phyloP scores from a whole-genome alignment of 2,888 invertebrate species.

The Branchipolynoe longqiensis region DNA sequence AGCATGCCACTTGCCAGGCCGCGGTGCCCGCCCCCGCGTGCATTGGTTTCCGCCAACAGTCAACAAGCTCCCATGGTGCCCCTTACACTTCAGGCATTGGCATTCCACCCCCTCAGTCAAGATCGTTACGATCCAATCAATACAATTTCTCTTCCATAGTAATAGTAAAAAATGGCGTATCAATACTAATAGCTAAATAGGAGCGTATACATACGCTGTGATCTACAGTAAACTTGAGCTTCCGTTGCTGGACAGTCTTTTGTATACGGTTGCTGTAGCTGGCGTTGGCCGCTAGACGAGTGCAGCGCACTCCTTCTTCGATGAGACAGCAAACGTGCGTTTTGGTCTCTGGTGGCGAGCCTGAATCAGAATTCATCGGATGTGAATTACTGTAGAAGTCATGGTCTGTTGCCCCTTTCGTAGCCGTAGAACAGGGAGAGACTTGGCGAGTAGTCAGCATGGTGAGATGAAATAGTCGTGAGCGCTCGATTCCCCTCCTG shows the following conservation, averaged over 20 bases:
- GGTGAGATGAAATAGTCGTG: no score
- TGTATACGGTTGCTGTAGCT: slow-evolving; percentile 98
- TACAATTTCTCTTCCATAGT: no score
- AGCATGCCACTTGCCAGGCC: no score
- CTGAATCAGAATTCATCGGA: slow-evolving; percentile 14
- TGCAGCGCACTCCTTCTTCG: slow-evolving; percentile 66
- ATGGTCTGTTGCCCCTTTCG: slow-evolving; percentile 17
- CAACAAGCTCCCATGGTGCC: no score
- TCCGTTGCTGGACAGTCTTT: slow-evolving; percentile 95
- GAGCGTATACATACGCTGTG: slow-evolving; percentile 86
- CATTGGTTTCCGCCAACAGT: no score
- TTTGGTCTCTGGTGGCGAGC: slow-evolving; percentile 37
- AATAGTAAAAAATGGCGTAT: no score
- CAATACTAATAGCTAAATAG: no score
- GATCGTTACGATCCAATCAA: no score
- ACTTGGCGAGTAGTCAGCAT: slow-evolving; percentile 38
- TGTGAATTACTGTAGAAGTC: slow-evolving; percentile 47
- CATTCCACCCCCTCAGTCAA: no score
- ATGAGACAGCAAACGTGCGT: slow-evolving; percentile 67
- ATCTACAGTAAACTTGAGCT: slow-evolving; percentile 93
- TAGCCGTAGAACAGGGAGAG: slow-evolving; percentile 27
- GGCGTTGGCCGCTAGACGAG: slow-evolving; percentile 93
- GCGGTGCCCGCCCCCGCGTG: no score
- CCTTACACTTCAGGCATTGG: no score
- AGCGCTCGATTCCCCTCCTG: no score